Base-by-base conservation (phyloP, 1,140 invertebrate species). In the Achatina immaculata region DNA sequence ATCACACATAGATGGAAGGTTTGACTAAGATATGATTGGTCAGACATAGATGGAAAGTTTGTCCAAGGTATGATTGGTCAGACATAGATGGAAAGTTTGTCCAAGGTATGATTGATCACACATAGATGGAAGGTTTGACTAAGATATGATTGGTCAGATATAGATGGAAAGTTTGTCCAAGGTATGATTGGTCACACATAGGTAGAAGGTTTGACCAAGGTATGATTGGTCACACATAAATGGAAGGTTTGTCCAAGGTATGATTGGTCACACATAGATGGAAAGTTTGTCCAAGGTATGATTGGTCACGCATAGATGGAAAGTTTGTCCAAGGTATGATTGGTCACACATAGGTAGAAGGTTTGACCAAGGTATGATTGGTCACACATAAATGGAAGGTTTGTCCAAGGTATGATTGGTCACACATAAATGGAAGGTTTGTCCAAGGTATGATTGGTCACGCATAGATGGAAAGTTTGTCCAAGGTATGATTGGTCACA, bases 201-300 rank as follows among this genome's bases (percentile, higher is more conserved):
- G 2, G 91, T 95, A 34, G 90, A 93, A 68, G 92, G 92, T 83
- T 94, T 97, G 84, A 95, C 95, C 71, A 93, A 93, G 88, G 95
- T 96, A 92, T 82, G 21, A 43, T 28, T 38, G 36, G 6, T 21
- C 34, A 55, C 11, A 58, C 68, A 14, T 51, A 40, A 43, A 34
- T n/a, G n/a, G n/a, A n/a, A n/a, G 24, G 21, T n/a, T n/a, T 68
- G 34, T 68, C 34, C 19, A n/a, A 0, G 21, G 2, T 21, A 21
- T 43, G 42, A 73, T 43, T 34, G 14, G 19, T 73, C 42, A 16
- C 19, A 40, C 31, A 2, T 21, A 43, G 42, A 1, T 3, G 71
- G 21, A 43, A 2, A 42, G 40, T 73, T 21, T 1, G 31, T 0
- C n/a, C n/a, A n/a, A n/a, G n/a, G n/a, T n/a, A n/a, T n/a, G n/a